Evolutionary conservation across 2,113 vertebrate species (phyloP).

Genomic region (Poeciliopsis turrubarensis): DNA sequence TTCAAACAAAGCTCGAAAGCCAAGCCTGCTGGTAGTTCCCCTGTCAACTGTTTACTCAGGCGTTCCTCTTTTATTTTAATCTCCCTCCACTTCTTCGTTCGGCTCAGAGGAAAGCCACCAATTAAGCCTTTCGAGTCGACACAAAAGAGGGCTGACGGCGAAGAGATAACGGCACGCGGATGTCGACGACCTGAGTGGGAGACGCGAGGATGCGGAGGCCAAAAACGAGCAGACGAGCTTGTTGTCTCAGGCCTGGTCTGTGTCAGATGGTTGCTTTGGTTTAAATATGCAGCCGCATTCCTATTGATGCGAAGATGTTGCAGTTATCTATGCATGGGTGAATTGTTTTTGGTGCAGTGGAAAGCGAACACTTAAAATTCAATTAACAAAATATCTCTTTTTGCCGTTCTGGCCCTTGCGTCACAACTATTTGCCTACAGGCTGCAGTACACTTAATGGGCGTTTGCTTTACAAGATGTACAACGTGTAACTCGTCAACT

Average conservation of each 20-base stretch:
- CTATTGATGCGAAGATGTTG: no score
- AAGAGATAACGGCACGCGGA: not conserved
- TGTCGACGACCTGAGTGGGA: no score
- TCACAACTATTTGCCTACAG: not conserved
- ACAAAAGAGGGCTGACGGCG: not conserved
- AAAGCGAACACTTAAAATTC: no score
- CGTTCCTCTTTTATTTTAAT: conserved; percentile 61
- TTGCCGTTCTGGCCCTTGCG: not conserved
- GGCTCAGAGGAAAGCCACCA: conserved; percentile 35
- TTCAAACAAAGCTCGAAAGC: conserved; percentile 64
- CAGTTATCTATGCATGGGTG: not conserved
- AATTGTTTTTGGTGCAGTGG: not conserved
- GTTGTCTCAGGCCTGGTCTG: conserved; percentile 7
- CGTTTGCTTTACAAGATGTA: not conserved
- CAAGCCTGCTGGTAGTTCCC: conserved; percentile 47
- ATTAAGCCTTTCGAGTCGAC: not conserved
- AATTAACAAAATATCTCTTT: not conserved
- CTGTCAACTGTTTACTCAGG: conserved; percentile 56
- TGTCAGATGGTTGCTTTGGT: no score
- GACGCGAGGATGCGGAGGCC: not conserved
- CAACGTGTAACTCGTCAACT: no score
- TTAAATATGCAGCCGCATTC: no score
- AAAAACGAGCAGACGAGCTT: not conserved
- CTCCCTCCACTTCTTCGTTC: conserved; percentile 40
- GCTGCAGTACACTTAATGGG: not conserved